Percentiles rank a stretch among this genome's conserved stretches.
Evolutionary conservation across 1,140 invertebrate species (phyloP).

Genomic region (Psix sp.): DNA sequence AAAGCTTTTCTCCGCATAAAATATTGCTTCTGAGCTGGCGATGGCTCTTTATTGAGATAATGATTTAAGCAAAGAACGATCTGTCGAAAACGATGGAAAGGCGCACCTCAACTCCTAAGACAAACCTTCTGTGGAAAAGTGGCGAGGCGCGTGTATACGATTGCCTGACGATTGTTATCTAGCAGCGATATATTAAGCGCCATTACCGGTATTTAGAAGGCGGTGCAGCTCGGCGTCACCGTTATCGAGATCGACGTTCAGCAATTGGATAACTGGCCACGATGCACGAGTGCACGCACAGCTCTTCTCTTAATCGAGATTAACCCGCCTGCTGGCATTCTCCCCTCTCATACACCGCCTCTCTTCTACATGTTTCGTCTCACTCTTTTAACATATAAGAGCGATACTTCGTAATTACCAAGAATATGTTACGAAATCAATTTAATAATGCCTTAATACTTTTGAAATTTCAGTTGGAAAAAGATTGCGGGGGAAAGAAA

Average conservation of each 20-base stretch:
- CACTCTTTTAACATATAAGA: conserved; percentile 16
- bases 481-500: too few relatives aligned
- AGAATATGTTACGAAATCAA: conserved; percentile 21
- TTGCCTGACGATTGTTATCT: conserved; percentile 69
- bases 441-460: conserved; percentile 9
- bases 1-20: not conserved
- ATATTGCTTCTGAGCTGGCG: not conserved
- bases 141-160: conserved; percentile 62
- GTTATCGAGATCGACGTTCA: conserved; percentile 68
- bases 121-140: conserved; percentile 63
- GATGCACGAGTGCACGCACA: conserved; percentile 62
- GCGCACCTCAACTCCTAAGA: conserved; percentile 32
- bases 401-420: conserved; percentile 31
- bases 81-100: conserved; percentile 21
- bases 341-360: conserved; percentile 8
- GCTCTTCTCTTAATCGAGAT: conserved; percentile 58
- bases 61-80: conserved; percentile 20
- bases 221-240: conserved; percentile 61
- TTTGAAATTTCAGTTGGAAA: too few relatives aligned
- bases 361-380: conserved; percentile 17
- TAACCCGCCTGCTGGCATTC: conserved; percentile 37
- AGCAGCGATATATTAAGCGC: conserved; percentile 69
- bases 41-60: conserved; percentile 4
- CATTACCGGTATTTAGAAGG: conserved; percentile 72
- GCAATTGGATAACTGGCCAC: conserved; percentile 57